These are phyloP conservation scores for Microctonus hyperodae DNA, from an alignment of 2,888 invertebrate genomes.

Conservation along the genomic window DNA sequence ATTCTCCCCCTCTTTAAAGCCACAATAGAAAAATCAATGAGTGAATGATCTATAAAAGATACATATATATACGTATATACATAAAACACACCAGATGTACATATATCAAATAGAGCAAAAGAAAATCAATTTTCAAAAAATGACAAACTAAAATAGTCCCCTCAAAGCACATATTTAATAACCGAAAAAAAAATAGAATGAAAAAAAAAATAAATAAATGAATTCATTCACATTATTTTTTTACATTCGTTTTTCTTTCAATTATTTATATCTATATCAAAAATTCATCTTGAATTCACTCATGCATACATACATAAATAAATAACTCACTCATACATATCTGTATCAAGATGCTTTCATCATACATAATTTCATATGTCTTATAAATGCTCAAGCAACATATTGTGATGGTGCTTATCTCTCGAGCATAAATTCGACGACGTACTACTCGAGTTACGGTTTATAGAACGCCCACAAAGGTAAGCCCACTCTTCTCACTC, in stretches of 20 bases:
- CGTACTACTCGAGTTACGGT: slow-evolving; percentile 2
- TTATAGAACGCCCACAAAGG: not conserved
- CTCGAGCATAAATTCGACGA: slow-evolving; percentile 1
- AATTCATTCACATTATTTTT: too few relatives aligned
- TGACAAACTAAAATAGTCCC: too few relatives aligned
- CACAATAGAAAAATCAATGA: not conserved
- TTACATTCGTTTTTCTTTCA: too few relatives aligned
- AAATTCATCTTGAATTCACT: not conserved
- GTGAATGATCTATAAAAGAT: too few relatives aligned
- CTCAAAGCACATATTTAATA: too few relatives aligned
- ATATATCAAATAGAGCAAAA: too few relatives aligned
- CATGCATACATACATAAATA: not conserved
- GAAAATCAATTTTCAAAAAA: not conserved
- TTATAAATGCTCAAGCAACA: not conserved
- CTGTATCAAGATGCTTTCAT: not conserved
- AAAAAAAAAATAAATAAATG: too few relatives aligned
- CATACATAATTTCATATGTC: not conserved
- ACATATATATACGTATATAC: too few relatives aligned
- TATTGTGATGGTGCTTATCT: slow-evolving; percentile 4
- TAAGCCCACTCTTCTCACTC: not conserved
- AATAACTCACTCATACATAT: not conserved
- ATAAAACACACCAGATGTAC: too few relatives aligned
- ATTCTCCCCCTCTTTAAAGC: not conserved
- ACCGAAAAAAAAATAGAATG: too few relatives aligned
- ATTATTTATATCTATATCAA: too few relatives aligned